phyloP scores from a whole-genome alignment of 2,888 invertebrate genomes.

The Gryllus longicercus region DNA sequence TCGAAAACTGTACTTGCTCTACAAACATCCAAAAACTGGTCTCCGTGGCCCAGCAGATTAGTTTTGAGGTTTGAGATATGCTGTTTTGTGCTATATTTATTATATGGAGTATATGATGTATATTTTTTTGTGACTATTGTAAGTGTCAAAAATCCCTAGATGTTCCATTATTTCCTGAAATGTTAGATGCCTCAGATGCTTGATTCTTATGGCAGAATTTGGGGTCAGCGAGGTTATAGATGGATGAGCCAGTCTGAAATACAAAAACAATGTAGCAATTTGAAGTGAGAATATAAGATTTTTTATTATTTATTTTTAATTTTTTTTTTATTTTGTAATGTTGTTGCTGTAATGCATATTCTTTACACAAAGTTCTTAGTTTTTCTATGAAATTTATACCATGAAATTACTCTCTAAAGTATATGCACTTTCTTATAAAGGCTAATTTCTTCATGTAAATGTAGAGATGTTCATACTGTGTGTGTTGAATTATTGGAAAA shows the following conservation, averaged over 20 bases:
- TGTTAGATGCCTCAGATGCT: background rate
- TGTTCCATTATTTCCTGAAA: background rate
- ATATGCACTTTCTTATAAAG: no score
- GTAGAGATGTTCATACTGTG: no score
- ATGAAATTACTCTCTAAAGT: no score
- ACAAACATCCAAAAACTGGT: background rate
- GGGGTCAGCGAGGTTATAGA: background rate
- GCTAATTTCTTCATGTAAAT: no score
- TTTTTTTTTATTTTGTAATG: no score
- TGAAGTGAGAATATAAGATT: background rate
- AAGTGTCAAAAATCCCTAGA: slow-evolving; percentile 3
- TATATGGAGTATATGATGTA: slow-evolving; percentile 9
- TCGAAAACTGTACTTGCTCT: background rate
- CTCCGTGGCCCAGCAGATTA: background rate
- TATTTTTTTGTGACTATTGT: slow-evolving; percentile 11
- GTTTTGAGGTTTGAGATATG: slow-evolving; percentile 3
- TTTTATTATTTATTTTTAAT: no score
- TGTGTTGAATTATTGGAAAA: no score
- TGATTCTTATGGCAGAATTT: background rate
- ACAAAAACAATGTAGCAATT: background rate
- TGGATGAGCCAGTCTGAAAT: background rate
- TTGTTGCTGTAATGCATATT: no score
- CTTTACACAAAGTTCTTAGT: no score
- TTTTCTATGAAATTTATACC: no score
- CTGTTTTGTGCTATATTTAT: slow-evolving; percentile 10